phyloP scores from a whole-genome alignment of 64 coral and sea anemone species.

The Astreopora myriophthalma region DNA sequence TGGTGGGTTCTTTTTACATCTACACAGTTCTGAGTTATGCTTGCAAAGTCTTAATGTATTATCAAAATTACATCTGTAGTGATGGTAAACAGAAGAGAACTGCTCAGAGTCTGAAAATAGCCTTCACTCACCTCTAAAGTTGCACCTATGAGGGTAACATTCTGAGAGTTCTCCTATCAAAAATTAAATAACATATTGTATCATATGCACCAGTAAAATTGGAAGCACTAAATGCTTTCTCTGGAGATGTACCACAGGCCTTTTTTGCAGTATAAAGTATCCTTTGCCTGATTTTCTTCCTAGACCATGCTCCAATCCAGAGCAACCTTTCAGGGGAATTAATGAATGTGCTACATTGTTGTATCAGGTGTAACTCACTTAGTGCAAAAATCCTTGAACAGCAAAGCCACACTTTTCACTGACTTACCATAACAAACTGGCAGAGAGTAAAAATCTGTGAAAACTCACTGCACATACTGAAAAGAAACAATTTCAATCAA shows the following conservation, averaged over 20 bases:
- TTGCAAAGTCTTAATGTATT: too few relatives aligned
- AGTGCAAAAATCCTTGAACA: neutral
- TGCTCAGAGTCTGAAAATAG: too few relatives aligned
- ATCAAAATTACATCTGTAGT: too few relatives aligned
- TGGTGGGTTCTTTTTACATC: neutral
- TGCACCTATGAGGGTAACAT: slow-evolving; percentile 91
- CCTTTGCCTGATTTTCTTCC: too few relatives aligned
- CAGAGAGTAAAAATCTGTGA: slow-evolving; percentile 99
- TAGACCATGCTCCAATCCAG: too few relatives aligned
- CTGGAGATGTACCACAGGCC: too few relatives aligned
- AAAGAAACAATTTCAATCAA: neutral
- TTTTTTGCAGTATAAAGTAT: too few relatives aligned
- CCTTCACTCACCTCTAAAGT: slow-evolving; percentile 81
- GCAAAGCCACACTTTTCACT: neutral
- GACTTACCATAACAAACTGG: slow-evolving; percentile 95
- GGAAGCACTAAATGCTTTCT: too few relatives aligned
- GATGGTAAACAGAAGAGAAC: too few relatives aligned
- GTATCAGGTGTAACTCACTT: neutral
- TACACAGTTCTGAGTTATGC: neutral
- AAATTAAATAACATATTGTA: too few relatives aligned
- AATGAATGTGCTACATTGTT: neutral
- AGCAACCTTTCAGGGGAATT: too few relatives aligned
- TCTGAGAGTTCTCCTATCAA: slow-evolving; percentile 97
- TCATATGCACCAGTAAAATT: too few relatives aligned
- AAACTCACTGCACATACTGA: slow-evolving; percentile 99